phyloP scores from a whole-genome alignment of 2,113 vertebrate genomes.

The Oncorhynchus nerka region DNA sequence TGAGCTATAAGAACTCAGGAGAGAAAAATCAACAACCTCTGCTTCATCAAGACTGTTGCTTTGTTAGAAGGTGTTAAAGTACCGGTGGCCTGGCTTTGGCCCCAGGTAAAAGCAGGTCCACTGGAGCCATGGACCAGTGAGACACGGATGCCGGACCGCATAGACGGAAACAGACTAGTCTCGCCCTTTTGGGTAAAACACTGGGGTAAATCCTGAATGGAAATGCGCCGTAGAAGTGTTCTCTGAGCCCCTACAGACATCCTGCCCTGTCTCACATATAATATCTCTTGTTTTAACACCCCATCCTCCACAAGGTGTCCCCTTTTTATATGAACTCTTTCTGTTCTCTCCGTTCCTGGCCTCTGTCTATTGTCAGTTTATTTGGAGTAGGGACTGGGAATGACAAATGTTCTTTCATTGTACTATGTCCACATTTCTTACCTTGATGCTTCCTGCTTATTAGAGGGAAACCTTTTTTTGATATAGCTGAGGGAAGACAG shows the following conservation, averaged over 20 bases:
- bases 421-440: not conserved
- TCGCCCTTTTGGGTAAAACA: no score
- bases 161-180: no score
- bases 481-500: not conserved
- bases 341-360: not conserved
- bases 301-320: not conserved
- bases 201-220: no score
- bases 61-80: no score
- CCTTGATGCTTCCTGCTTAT: not conserved
- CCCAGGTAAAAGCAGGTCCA: no score
- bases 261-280: not conserved
- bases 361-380: not conserved
- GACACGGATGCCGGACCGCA: no score
- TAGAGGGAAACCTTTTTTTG: not conserved
- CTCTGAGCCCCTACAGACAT: not conserved
- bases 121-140: no score
- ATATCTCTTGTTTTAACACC: not conserved
- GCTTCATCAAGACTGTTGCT: no score
- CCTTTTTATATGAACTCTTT: not conserved
- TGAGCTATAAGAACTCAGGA: no score
- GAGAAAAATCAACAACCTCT: no score
- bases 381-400: not conserved
- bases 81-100: no score
- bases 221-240: no score
- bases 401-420: not conserved